Evolutionary conservation across 2,888 invertebrate species (phyloP).

Genomic region (Trichopoda pennipes): DNA sequence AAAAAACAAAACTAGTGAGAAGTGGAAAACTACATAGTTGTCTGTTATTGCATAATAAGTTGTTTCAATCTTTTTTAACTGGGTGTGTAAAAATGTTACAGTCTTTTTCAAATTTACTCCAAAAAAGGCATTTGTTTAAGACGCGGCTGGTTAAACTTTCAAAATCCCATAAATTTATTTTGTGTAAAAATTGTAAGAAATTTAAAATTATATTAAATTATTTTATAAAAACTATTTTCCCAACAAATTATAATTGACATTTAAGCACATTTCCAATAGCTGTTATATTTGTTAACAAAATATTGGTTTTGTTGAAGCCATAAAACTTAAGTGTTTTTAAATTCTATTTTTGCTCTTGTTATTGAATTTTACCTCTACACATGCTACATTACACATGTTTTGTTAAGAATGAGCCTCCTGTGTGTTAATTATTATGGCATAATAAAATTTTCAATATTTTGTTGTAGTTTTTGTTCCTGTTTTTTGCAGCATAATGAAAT

Average conservation of each 20-base stretch:
- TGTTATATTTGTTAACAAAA: not conserved
- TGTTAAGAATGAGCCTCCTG: slow-evolving; percentile 29
- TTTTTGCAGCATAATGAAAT: slow-evolving; percentile 18
- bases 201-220: not conserved
- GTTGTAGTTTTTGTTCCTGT: not conserved
- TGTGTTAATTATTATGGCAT: slow-evolving; percentile 36
- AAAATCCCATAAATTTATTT: slow-evolving; percentile 7
- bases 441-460: slow-evolving; percentile 28
- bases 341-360: not conserved
- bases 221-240: slow-evolving; percentile 21
- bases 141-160: slow-evolving; percentile 1
- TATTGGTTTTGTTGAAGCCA: slow-evolving; percentile 25
- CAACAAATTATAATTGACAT: slow-evolving; percentile 9
- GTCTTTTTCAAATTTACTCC: not conserved
- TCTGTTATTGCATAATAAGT: not conserved
- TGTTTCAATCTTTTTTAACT: not conserved
- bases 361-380: slow-evolving; percentile 7
- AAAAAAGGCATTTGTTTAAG: too few relatives aligned
- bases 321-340: slow-evolving; percentile 42
- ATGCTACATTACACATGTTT: not conserved
- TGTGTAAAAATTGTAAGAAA: not conserved
- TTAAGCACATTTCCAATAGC: slow-evolving; percentile 17
- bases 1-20: slow-evolving; percentile 28
- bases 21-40: slow-evolving; percentile 14
- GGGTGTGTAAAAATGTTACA: slow-evolving; percentile 4